Conservation (phyloP, 2,888 invertebrate genomes). For the Chymomyza caudatula region DNA sequence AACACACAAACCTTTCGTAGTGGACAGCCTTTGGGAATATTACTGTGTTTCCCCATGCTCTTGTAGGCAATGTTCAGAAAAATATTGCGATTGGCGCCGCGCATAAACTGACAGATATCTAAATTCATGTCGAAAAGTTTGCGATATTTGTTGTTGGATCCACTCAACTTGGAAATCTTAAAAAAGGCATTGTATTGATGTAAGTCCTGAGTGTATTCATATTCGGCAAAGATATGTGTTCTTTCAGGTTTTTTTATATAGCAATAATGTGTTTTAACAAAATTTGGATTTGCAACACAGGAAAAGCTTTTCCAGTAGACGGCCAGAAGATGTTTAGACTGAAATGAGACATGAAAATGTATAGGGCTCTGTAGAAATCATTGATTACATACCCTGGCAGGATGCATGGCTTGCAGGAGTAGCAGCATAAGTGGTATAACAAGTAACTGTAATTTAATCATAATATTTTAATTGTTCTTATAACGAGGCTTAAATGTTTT, state of each 20-base stretch:
- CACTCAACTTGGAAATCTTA: slow-evolving; percentile 12
- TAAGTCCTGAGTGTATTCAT: slow-evolving; percentile 11
- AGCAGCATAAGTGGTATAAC: too few species aligned
- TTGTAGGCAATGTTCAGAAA: too few species aligned
- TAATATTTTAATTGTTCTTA: background rate
- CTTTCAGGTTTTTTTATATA: slow-evolving; percentile 13
- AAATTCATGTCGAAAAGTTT: slow-evolving; percentile 26
- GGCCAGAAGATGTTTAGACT: slow-evolving; percentile 12
- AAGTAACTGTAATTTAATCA: background rate
- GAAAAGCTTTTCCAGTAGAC: slow-evolving; percentile 33
- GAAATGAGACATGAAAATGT: too few species aligned
- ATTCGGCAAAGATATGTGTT: slow-evolving; percentile 23
- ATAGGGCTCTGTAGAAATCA: background rate
- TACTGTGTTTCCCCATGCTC: too few species aligned
- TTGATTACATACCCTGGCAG: background rate
- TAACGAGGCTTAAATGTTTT: background rate
- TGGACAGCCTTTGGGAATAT: too few species aligned
- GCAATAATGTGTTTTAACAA: slow-evolving; percentile 24
- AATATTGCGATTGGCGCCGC: background rate
- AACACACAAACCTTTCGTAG: too few species aligned
- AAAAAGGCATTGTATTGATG: slow-evolving; percentile 2
- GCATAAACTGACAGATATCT: slow-evolving; percentile 33
- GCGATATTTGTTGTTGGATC: background rate
- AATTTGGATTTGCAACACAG: slow-evolving; percentile 18
- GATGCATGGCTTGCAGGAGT: too few species aligned